Base-by-base conservation (phyloP, 2,113 vertebrate species). In the Myxocyprinus asiaticus region DNA sequence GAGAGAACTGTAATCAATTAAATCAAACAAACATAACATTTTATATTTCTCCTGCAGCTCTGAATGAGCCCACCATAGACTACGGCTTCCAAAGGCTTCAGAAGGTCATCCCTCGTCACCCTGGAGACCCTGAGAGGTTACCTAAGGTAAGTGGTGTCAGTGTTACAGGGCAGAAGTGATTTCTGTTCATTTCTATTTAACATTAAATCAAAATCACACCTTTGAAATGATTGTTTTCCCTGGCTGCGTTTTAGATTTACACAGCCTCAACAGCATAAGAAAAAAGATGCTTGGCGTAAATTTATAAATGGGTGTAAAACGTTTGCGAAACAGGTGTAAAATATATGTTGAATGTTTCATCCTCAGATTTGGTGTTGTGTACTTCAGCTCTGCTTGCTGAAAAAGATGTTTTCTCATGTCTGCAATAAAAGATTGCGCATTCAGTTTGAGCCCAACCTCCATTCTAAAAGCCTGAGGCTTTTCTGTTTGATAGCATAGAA, bases 11-110 rank as follows among this genome's bases (percentile, higher is more conserved):
- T 12, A 33, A 33, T 7, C 14, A 9, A 8, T 58, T 9, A 12
- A 73, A 73, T 73, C 42, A 61, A 61, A 73, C 64, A 53, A 68
- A 59, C 22, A 69, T 42, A 44, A 48, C 64, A 44, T 64, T 63
- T 79, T 45, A 0, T 61, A 3, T 77, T 47, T 80, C 17, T 76
- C 44, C 59, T 14, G 7, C 74, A 85, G 84, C 84, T 80, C 71
- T 85, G 74, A 85, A 85, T 48, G 84, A 85, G 70, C 84, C 84
- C 56, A 85, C 84, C 67, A 85, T 85, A 42, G 84, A 85, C 82
- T 85, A 85, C 12, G 84, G 84, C 47, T 85, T 85, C 63, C 84
- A 85, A 81, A 82, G 84, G 81, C 67, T 85, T 78, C 84, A 85
- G 61, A 85, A 85, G 81, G 84, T 85, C 78, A 85, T 85, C 5